Percentiles rank a stretch among this genome's conserved stretches.
phyloP scores from a whole-genome alignment of 2,888 invertebrate genomes.

The Galerucella nymphaeae region DNA sequence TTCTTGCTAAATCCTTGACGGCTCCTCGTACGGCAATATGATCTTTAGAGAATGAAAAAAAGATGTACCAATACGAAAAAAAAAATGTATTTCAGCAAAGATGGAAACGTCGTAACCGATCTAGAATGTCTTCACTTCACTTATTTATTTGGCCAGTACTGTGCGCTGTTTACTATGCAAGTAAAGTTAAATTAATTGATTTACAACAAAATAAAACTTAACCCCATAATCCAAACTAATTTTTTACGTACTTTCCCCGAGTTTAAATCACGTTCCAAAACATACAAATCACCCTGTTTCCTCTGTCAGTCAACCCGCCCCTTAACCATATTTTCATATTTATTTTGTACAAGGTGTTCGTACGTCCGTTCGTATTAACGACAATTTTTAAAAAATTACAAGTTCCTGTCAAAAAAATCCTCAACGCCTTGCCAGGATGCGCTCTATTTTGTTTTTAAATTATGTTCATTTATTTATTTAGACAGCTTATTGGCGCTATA shows the following conservation, averaged over 20 bases:
- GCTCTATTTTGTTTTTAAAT: slow-evolving; percentile 42
- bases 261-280: slow-evolving; percentile 35
- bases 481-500: slow-evolving; percentile 17
- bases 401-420: slow-evolving; percentile 43
- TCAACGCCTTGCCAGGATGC: slow-evolving; percentile 40
- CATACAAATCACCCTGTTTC: slow-evolving; percentile 35
- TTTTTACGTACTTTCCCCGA: slow-evolving; percentile 21
- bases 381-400: slow-evolving; percentile 38
- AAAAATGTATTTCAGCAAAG: slow-evolving; percentile 20
- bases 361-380: slow-evolving; percentile 14
- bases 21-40: slow-evolving; percentile 33
- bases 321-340: slow-evolving; percentile 26
- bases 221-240: slow-evolving; percentile 8
- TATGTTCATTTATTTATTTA: slow-evolving; percentile 42
- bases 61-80: slow-evolving; percentile 15
- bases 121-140: slow-evolving; percentile 12
- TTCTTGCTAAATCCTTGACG: slow-evolving; percentile 25
- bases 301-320: slow-evolving; percentile 16
- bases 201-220: slow-evolving; percentile 1
- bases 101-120: slow-evolving; percentile 18
- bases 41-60: slow-evolving; percentile 4
- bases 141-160: no score
- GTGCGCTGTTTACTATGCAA: no score
- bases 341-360: slow-evolving; percentile 36
- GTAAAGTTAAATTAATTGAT: background rate